phyloP scores from a whole-genome alignment of 2,797 vertebrate genomes.

The Pipistrellus nathusii region DNA sequence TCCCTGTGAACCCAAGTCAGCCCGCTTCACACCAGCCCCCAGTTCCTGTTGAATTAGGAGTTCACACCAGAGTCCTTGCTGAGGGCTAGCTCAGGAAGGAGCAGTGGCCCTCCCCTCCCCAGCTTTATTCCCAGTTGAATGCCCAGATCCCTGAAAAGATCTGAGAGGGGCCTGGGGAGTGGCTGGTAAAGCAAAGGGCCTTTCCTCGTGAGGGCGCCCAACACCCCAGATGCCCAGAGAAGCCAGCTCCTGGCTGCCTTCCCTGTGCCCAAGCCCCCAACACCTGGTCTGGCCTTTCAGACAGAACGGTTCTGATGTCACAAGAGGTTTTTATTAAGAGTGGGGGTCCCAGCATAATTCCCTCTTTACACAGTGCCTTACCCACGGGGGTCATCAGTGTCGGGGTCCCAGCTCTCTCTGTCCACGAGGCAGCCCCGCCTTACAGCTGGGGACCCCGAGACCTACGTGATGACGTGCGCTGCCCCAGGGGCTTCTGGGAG shows the following conservation, averaged over 20 bases:
- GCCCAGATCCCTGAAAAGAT: neutral
- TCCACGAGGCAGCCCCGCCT: neutral
- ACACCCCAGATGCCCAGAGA: neutral
- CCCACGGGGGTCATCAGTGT: accelerated
- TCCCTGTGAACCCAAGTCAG: neutral
- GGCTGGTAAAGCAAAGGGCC: neutral
- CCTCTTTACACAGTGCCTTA: slow-evolving; percentile 37
- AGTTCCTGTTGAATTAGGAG: neutral
- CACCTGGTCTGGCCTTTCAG: neutral
- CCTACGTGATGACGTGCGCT: neutral
- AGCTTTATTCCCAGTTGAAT: neutral
- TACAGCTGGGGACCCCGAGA: neutral
- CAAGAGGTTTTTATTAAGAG: neutral
- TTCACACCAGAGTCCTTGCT: neutral
- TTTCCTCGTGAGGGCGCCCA: neutral
- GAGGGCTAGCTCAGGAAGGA: neutral
- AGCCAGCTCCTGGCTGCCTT: neutral
- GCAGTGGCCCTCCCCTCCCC: neutral
- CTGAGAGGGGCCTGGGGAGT: no score
- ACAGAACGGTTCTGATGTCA: neutral
- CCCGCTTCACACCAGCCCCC: accelerated
- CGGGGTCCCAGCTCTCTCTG: neutral
- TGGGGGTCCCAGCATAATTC: neutral
- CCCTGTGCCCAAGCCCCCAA: neutral
- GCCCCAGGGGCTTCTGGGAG: neutral